These are phyloP conservation scores for Xenops minutus DNA, from an alignment of 2,797 vertebrate species.

Conservation along the genomic window DNA sequence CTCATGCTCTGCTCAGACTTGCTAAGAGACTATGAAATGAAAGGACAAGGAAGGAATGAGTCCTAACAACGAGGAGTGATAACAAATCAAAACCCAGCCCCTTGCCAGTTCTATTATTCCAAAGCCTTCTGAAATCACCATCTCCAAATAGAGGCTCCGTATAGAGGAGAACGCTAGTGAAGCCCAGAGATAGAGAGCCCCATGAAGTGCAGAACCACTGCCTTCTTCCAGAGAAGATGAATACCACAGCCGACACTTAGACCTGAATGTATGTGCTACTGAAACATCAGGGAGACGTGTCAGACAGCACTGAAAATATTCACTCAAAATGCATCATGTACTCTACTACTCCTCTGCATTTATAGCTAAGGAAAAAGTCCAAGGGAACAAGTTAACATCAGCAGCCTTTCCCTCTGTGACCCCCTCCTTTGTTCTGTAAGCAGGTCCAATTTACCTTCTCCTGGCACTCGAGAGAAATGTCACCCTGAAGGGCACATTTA, in stretches of 20 bases:
- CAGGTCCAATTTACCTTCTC: background rate
- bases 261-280: rapidly evolving
- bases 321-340: background rate
- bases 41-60: background rate
- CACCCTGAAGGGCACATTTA: background rate
- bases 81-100: background rate
- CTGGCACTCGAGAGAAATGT: background rate
- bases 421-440: background rate
- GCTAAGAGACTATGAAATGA: background rate
- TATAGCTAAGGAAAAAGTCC: background rate
- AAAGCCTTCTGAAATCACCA: background rate
- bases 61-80: background rate
- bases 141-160: background rate
- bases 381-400: background rate
- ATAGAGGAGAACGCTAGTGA: rapidly evolving
- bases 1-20: background rate
- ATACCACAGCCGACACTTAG: background rate
- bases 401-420: background rate
- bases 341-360: background rate
- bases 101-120: background rate
- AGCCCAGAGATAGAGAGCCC: background rate
- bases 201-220: background rate
- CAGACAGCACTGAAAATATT: background rate
- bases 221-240: background rate
- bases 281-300: rapidly evolving